These are phyloP conservation scores for Chydorus sphaericus DNA, from an alignment of 2,888 invertebrate genomes.

Conservation along the genomic window DNA sequence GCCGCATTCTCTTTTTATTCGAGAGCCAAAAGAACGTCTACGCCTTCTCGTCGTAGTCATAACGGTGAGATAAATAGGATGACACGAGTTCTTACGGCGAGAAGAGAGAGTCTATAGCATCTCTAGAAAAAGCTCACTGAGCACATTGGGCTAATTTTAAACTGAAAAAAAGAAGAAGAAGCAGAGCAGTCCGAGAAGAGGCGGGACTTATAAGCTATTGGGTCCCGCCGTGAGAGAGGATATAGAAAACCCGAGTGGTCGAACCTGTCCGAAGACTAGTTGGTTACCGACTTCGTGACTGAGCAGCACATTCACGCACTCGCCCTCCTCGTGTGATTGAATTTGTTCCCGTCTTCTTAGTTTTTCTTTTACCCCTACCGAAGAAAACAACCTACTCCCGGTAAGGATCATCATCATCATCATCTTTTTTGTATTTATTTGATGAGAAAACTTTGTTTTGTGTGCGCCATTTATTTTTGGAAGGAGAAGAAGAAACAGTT, in stretches of 20 bases:
- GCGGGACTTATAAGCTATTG: neutral
- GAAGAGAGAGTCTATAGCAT: neutral
- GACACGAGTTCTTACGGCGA: slow-evolving; percentile 6
- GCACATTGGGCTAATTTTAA: neutral
- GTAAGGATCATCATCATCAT: no score
- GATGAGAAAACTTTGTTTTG: no score
- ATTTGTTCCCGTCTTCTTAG: no score
- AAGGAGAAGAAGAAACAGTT: no score
- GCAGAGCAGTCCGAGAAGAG: neutral
- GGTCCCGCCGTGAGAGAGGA: neutral
- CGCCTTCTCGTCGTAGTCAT: no score
- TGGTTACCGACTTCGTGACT: slow-evolving; percentile 3
- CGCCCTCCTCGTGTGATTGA: neutral
- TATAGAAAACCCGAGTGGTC: slow-evolving; percentile 1
- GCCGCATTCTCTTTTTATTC: no score
- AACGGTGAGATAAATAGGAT: no score
- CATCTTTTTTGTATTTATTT: no score
- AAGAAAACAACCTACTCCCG: no score
- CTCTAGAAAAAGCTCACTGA: neutral
- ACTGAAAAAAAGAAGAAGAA: neutral
- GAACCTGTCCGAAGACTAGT: neutral
- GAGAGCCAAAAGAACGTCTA: no score
- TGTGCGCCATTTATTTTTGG: no score
- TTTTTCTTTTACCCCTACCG: no score
- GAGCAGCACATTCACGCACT: neutral